Base-by-base conservation (phyloP, 2,797 vertebrate genomes). In the Chaetodon trifasciatus region DNA sequence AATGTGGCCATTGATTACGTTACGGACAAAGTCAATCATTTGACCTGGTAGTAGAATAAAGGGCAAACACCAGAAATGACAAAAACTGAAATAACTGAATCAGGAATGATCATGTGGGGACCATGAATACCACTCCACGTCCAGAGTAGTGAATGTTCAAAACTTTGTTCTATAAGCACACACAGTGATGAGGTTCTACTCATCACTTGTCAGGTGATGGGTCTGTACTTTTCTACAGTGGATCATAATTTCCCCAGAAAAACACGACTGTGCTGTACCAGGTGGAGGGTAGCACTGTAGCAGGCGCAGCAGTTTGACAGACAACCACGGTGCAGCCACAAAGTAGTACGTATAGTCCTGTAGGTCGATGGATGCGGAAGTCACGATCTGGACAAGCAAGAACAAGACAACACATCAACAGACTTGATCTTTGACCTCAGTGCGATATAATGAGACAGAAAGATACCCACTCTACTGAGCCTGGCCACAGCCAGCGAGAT, bases 341-440 rank as follows among this genome's bases (percentile, higher is more conserved):
- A 99, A 99, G 87, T 99, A 99, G 87, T 99, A 99, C 0, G 98
- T 99, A 57, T 99, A 99, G 86, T 99, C 98, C 93, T 99, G 98
- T 4, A 99, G 97, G 90, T 99, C 98, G 2, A 98, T 97, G 74
- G 97, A 98, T 0, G 97, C 97, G 0, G 98, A 98, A 0, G 97
- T 97, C 85, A 99, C 98, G 1, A 99, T 98, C 98, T 99, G 89
- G 42, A 53, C 11, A 39, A 44, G 15, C 3, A 15, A 60, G 8
- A 46, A 69, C 1, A 57, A 66, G 17, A 42, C 0, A 21, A 19
- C 11, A 50, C 2, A 16, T 46, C 0, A 10, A 15, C 9, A 50
- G n/a, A 70, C 37, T 53, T 35, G 0, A 50, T 11, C 40, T 69
- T 23, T 57, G 42, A 61, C 11, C 5, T 35, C 10, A 28, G 37